Evolutionary conservation across 2,888 invertebrate genomes (phyloP).

Genomic region (Tubiluchus corallicola): DNA sequence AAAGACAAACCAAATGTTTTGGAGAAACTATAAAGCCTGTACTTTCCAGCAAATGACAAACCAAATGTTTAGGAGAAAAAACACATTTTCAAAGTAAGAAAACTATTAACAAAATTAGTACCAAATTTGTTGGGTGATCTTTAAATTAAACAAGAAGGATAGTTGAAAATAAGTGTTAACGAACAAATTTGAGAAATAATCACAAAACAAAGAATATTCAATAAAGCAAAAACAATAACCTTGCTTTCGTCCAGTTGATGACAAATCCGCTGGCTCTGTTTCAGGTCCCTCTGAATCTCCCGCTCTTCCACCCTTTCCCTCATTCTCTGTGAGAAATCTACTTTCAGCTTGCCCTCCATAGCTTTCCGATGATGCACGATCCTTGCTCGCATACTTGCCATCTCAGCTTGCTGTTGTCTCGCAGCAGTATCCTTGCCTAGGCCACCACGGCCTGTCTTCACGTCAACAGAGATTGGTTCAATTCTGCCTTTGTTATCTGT

Average conservation of each 20-base stretch:
- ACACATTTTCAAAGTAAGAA: too few relatives aligned
- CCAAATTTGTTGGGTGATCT: too few relatives aligned
- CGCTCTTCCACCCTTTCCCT: slow-evolving; percentile 34
- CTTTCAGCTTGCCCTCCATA: slow-evolving; percentile 13
- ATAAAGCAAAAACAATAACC: slow-evolving; percentile 28
- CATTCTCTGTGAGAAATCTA: slow-evolving; percentile 36
- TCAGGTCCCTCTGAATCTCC: slow-evolving; percentile 31
- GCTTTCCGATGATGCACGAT: background rate
- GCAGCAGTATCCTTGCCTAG: slow-evolving; percentile 38
- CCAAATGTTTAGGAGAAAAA: too few relatives aligned
- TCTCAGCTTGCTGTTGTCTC: background rate
- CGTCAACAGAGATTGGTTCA: slow-evolving; percentile 15
- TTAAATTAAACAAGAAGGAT: too few relatives aligned
- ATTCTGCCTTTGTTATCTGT: slow-evolving; percentile 10
- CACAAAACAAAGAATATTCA: too few relatives aligned
- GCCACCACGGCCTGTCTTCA: slow-evolving; percentile 44
- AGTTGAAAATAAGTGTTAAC: too few relatives aligned
- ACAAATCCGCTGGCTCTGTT: slow-evolving; percentile 36
- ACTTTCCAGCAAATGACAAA: too few relatives aligned
- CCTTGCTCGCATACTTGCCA: background rate
- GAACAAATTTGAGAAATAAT: too few relatives aligned
- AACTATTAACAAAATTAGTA: too few relatives aligned
- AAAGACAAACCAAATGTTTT: too few relatives aligned
- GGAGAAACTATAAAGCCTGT: too few relatives aligned
- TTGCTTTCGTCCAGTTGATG: slow-evolving; percentile 37